Base-by-base conservation (phyloP, 2,888 invertebrate species). In the Scrobipalpa costella region DNA sequence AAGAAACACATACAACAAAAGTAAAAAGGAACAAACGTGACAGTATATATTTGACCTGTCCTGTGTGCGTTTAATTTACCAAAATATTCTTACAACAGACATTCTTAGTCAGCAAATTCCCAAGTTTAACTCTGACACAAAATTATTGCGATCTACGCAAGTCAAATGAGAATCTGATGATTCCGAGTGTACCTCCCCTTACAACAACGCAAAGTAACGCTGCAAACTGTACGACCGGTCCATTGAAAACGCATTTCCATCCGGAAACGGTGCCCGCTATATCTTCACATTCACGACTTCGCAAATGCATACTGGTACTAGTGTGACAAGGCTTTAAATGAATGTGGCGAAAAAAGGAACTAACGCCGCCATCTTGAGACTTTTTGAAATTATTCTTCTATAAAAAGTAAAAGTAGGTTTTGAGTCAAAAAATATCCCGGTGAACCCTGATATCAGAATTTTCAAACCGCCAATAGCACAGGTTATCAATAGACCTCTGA, bases 231-330 rank as follows among this genome's bases (percentile, higher is more conserved):
- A 67, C 69, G 68, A 70, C 68, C 69, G 71, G 72, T 72, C 77
- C 71, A 79, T 79, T 73, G 77, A 77, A 80, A 81, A 81, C 79
- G 80, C 83, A 84, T 85, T 84, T 84, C 79, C 80, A 81, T 78
- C 78, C 78, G 78, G 80, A 84, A 83, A 78, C 77, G 76, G 78
- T 78, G 70, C 75, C 68, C 71, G 78, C 78, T 78, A 78, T 73
- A 78, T 81, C 79, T 78, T 76, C 77, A 75, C 80, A 77, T 74
- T 77, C 69, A 73, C 74, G 69, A 74, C 78, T 82, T 84, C 78
- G 78, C 76, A 83, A 84, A 84, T 79, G 78, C 74, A 76, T 76
- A 74, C 74, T 69, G 70, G 73, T 68, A 75, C 72, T 73, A 73
- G 74, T 72, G 79, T 75, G 15, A 27, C 27, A 2, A 27, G 2